These are phyloP conservation scores for Eurypyga helias DNA, from an alignment of 2,113 vertebrate genomes.

Conservation along the genomic window DNA sequence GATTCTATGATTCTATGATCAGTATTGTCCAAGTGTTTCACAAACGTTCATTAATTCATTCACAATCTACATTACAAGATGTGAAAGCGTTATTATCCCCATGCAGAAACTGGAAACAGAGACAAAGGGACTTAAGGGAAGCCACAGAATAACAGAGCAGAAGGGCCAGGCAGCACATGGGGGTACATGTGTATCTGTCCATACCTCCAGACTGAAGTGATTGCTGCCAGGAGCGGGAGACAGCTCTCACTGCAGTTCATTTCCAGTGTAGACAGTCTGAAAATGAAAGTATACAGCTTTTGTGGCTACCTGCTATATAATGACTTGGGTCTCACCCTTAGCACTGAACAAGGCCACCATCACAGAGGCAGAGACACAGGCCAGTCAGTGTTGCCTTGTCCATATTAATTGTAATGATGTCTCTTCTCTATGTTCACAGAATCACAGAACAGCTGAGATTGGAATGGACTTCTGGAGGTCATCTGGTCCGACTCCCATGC, in stretches of 20 bases:
- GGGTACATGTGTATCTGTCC: rapidly evolving
- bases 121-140: not conserved
- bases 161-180: not conserved
- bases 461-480: not conserved
- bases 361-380: not conserved
- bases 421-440: not conserved
- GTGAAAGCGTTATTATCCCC: not conserved
- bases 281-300: not conserved
- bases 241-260: not conserved
- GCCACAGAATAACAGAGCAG: not conserved
- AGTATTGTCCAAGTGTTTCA: not conserved
- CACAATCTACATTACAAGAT: not conserved
- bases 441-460: not conserved
- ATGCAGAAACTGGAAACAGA: not conserved
- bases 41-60: not conserved
- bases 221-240: not conserved
- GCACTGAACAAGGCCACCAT: not conserved
- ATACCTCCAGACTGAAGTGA: not conserved
- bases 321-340: not conserved
- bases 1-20: too few species aligned
- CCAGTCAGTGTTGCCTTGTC: too few species aligned
- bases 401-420: not conserved
- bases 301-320: not conserved
- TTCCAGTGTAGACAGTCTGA: not conserved
- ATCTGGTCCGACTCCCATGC: not conserved